phyloP scores from a whole-genome alignment of 2,113 vertebrate species.

The Mobula birostris region DNA sequence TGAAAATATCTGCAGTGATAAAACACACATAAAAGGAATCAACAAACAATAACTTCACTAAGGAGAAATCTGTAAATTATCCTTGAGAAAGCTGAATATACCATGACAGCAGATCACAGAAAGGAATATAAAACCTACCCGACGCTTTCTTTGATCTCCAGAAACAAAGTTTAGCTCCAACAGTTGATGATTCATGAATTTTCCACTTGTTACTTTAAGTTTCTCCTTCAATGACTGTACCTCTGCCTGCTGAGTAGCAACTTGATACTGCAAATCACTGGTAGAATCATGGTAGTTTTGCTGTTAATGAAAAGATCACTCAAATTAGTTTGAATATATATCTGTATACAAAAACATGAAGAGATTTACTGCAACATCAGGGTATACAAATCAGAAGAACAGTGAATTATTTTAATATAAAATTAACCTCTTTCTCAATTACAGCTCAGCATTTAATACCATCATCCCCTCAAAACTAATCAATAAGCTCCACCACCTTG shows the following conservation, averaged over 20 bases:
- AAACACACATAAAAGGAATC: not conserved
- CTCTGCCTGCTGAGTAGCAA: constrained; percentile 55
- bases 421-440: not conserved
- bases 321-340: not conserved
- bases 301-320: constrained; percentile 39
- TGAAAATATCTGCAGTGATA: not conserved
- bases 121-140: constrained; percentile 44
- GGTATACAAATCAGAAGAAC: not conserved
- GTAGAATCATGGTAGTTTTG: constrained; percentile 46
- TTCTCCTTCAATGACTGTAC: constrained; percentile 56
- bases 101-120: not conserved
- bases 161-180: constrained; percentile 42
- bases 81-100: not conserved
- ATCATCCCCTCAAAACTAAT: too few species aligned
- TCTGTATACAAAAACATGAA: not conserved
- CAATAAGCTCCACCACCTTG: too few species aligned
- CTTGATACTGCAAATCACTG: constrained; percentile 48
- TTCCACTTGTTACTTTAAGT: constrained; percentile 46
- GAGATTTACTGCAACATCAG: not conserved
- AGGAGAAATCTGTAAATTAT: not conserved
- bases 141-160: constrained; percentile 45
- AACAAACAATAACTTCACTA: not conserved
- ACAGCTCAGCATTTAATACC: too few species aligned
- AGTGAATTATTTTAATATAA: not conserved
- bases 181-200: constrained; percentile 45